phyloP scores from a whole-genome alignment of 1,140 invertebrate species.

The Dysdera silvatica region DNA sequence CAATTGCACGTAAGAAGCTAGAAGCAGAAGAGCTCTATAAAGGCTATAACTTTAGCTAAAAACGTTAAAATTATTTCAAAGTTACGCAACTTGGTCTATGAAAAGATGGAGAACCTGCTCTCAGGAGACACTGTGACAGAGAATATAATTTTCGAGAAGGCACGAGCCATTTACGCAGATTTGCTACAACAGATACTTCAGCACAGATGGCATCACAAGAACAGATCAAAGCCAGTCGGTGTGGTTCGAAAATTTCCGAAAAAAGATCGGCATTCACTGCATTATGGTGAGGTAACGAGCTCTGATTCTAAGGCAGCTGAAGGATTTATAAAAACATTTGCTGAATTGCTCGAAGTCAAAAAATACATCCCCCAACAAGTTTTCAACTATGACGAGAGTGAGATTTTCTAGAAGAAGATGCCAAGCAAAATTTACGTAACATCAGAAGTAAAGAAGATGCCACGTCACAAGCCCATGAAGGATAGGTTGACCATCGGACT shows the following conservation, averaged over 20 bases:
- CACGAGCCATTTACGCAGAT: neutral
- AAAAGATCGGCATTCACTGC: neutral
- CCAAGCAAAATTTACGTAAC: slow-evolving; percentile 28
- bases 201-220: neutral
- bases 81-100: no score
- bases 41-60: neutral
- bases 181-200: neutral
- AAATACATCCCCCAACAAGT: no score
- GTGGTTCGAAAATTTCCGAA: neutral
- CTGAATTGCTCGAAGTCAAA: no score
- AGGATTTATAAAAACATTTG: no score
- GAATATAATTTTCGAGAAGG: neutral
- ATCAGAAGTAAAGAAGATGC: slow-evolving; percentile 20
- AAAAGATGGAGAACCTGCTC: neutral
- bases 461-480: slow-evolving; percentile 31
- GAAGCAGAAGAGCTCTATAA: neutral
- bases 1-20: neutral
- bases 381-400: neutral
- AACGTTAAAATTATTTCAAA: neutral
- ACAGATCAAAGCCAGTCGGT: neutral
- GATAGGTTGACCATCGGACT: slow-evolving; percentile 31
- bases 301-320: no score
- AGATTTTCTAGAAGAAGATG: neutral
- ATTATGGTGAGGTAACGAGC: neutral
- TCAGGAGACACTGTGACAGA: neutral